Conservation (phyloP, 2,113 vertebrate species). For the Argyrosomus japonicus region DNA sequence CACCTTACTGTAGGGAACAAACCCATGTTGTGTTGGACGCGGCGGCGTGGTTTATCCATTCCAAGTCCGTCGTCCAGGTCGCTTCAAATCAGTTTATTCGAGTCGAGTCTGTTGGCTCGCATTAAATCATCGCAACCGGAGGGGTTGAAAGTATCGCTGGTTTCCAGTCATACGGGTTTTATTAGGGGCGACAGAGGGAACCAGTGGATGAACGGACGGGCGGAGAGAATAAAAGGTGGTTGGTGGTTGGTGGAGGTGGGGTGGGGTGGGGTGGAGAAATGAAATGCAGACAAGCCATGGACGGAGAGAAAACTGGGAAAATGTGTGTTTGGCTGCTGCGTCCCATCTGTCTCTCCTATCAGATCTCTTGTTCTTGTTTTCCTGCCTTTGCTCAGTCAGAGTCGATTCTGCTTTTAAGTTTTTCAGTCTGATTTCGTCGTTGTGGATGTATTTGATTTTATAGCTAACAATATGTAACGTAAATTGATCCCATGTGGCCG, state of each 20-base stretch:
- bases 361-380: neutral
- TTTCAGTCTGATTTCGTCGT: neutral
- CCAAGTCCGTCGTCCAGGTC: constrained; percentile 23
- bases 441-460: neutral
- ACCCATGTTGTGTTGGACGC: constrained; percentile 12
- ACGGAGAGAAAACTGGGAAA: constrained; percentile 32
- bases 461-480: too few species aligned
- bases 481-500: neutral
- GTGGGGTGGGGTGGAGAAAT: constrained; percentile 31
- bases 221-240: constrained; percentile 36
- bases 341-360: constrained; percentile 24
- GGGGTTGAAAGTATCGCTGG: constrained; percentile 43
- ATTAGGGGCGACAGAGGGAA: constrained; percentile 51
- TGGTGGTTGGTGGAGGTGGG: too few species aligned
- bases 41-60: constrained; percentile 27
- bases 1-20: constrained; percentile 18
- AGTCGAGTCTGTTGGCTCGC: constrained; percentile 47
- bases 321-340: constrained; percentile 30
- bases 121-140: constrained; percentile 50
- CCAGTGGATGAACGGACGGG: constrained; percentile 19
- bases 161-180: constrained; percentile 64
- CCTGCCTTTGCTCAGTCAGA: neutral
- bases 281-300: constrained; percentile 44
- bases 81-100: constrained; percentile 45
- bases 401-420: neutral